A percentile compares a stretch with the other conserved stretches of the same genome.
phyloP scores from a whole-genome alignment of 2,888 invertebrate genomes.

The Sipha maydis region DNA sequence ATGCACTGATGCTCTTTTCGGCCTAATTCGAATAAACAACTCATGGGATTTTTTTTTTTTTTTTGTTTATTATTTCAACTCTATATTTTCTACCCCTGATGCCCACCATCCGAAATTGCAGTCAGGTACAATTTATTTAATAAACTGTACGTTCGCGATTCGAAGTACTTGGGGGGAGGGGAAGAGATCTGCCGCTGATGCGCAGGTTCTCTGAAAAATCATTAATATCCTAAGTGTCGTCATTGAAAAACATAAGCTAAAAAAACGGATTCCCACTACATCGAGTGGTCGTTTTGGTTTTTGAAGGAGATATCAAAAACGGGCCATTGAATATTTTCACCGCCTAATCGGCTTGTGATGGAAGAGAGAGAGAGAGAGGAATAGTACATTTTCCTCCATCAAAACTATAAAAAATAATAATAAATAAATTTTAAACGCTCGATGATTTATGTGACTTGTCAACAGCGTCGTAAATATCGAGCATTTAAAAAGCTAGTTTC shows the following conservation, averaged over 20 bases:
- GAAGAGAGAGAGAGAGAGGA: no score
- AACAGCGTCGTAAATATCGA: conserved; percentile 21
- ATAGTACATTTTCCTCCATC: background rate
- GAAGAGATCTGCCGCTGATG: background rate
- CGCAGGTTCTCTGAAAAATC: background rate
- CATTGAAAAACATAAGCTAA: conserved; percentile 15
- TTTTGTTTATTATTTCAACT: background rate
- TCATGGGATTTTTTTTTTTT: background rate
- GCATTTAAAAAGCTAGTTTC: conserved; percentile 28
- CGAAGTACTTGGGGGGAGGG: background rate
- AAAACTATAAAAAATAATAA: conserved; percentile 30
- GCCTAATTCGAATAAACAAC: conserved; percentile 24
- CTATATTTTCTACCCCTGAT: background rate
- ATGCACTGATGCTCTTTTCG: background rate
- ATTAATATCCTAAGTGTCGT: conserved; percentile 19
- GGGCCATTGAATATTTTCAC: background rate
- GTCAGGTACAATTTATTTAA: conserved; percentile 13
- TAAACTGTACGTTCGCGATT: background rate
- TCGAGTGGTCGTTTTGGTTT: background rate
- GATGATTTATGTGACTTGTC: conserved; percentile 39
- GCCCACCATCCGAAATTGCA: background rate
- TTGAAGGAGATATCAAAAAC: conserved; percentile 12
- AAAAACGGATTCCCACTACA: background rate
- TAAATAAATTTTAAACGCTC: conserved; percentile 10
- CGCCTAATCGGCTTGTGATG: no score